Conservation (phyloP, 2,888 invertebrate genomes). For the Brachynemurus nebulosus region DNA sequence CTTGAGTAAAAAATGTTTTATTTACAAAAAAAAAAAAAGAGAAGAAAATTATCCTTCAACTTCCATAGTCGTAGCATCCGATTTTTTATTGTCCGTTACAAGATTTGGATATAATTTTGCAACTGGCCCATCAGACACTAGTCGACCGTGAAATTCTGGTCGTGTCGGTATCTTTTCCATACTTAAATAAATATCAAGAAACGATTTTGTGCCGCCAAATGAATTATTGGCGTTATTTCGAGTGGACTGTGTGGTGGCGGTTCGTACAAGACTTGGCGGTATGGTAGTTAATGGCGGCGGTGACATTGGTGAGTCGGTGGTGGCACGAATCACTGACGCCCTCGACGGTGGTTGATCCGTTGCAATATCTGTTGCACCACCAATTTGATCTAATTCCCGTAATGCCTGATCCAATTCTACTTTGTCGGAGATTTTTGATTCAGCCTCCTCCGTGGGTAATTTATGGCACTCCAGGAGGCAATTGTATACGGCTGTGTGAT, state of each 20-base stretch:
- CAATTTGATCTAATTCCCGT: conserved; percentile 38
- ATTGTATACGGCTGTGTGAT: conserved; percentile 63
- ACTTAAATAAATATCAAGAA: conserved; percentile 51
- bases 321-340: conserved; percentile 51
- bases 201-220: conserved; percentile 35
- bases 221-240: conserved; percentile 21
- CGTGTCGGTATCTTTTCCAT: conserved; percentile 34
- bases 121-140: conserved; percentile 37
- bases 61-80: conserved; percentile 27
- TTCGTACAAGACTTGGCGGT: conserved; percentile 25
- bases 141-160: conserved; percentile 45
- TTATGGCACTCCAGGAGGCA: conserved; percentile 66
- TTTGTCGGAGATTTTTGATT: conserved; percentile 38
- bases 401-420: conserved; percentile 47
- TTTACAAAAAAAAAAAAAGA: neutral
- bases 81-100: too few relatives aligned
- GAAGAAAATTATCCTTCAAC: conserved; percentile 17
- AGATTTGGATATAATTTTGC: conserved; percentile 66
- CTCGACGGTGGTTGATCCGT: conserved; percentile 21
- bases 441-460: conserved; percentile 38
- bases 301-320: conserved; percentile 76
- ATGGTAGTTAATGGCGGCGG: conserved; percentile 50
- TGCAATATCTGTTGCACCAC: conserved; percentile 25
- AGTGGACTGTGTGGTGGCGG: conserved; percentile 19
- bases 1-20: neutral